These are phyloP conservation scores for Sinocyclocheilus grahami DNA, from an alignment of 2,113 vertebrate species.

Conservation along the genomic window DNA sequence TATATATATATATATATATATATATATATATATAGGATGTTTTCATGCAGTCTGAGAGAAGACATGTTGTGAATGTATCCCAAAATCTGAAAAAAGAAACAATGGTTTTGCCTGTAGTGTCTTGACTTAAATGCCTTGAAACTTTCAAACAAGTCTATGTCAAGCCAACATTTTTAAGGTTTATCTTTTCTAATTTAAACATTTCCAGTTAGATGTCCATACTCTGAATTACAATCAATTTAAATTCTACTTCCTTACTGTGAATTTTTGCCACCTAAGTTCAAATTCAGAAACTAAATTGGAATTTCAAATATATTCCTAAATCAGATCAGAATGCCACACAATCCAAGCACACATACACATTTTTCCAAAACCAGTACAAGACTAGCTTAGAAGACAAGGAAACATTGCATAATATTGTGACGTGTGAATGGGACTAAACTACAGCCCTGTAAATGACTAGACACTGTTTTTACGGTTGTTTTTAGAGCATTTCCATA, in stretches of 20 bases:
- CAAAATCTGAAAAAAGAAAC: background rate
- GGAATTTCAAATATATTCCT: background rate
- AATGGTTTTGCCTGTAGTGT: background rate
- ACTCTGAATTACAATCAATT: background rate
- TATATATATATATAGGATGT: background rate
- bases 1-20: too few relatives aligned
- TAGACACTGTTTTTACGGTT: conserved; percentile 11
- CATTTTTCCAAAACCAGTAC: background rate
- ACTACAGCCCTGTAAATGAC: background rate
- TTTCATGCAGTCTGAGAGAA: background rate
- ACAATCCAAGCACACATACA: background rate
- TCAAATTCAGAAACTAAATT: background rate
- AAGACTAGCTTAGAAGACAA: background rate
- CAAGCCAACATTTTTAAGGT: background rate
- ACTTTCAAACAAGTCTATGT: background rate
- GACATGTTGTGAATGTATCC: background rate
- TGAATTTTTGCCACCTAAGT: background rate
- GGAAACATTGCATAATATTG: background rate
- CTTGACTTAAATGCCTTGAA: background rate
- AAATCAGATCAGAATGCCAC: background rate
- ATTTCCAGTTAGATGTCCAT: background rate
- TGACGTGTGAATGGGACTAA: background rate
- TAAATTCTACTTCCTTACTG: background rate
- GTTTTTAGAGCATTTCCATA: conserved; percentile 11
- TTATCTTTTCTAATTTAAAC: background rate